These are phyloP conservation scores for Vidua macroura DNA, from an alignment of 2,113 vertebrate genomes.

Conservation along the genomic window DNA sequence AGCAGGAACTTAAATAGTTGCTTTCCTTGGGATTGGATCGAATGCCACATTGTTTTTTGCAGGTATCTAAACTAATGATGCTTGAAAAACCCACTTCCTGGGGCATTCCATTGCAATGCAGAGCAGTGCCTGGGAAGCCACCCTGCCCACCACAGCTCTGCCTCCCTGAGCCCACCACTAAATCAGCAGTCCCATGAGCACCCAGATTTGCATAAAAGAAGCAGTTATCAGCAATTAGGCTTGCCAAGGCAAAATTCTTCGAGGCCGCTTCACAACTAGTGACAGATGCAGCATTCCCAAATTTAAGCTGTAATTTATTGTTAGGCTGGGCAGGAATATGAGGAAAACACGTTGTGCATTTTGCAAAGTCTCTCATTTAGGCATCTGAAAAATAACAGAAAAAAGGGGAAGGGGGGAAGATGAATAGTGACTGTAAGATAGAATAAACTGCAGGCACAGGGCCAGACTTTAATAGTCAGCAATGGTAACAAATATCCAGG, in stretches of 20 bases:
- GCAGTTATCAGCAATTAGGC: slow-evolving; percentile 58
- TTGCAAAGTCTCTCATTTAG: slow-evolving; percentile 23
- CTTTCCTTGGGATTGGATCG: not conserved
- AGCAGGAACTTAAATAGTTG: not conserved
- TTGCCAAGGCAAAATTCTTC: slow-evolving; percentile 53
- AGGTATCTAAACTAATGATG: not conserved
- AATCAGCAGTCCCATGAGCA: not conserved
- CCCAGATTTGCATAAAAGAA: slow-evolving; percentile 61
- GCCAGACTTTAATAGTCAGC: not conserved
- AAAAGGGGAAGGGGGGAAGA: not conserved
- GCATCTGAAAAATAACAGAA: not conserved
- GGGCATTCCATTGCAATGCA: not conserved
- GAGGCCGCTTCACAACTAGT: slow-evolving; percentile 24
- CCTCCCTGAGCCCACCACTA: not conserved
- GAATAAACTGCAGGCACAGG: not conserved
- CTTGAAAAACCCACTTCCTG: not conserved
- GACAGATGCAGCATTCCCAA: slow-evolving; percentile 43
- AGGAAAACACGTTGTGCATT: slow-evolving; percentile 10
- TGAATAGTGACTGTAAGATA: not conserved
- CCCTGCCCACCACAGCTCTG: not conserved
- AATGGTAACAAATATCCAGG: not conserved
- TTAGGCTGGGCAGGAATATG: not conserved
- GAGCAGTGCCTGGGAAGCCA: not conserved
- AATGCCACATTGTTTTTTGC: not conserved
- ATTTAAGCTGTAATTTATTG: slow-evolving; percentile 56